Percentiles rank a stretch among this genome's conserved stretches.
Evolutionary conservation across 2,113 vertebrate genomes (phyloP).

Genomic region (Scatophagus argus): DNA sequence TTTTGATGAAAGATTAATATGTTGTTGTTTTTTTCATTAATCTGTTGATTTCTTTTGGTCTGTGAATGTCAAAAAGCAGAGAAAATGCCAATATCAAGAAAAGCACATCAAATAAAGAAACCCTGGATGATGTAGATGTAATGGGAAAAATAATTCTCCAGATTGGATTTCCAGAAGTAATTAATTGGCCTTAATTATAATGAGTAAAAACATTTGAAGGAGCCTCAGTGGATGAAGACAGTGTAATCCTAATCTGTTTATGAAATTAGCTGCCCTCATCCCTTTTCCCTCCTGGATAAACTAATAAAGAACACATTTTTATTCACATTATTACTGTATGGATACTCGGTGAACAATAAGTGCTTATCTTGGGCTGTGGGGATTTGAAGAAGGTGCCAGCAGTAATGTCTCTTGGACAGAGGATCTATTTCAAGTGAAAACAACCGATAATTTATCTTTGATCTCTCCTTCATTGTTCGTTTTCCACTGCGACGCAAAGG

Average conservation of each 20-base stretch:
- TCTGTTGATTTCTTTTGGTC: not conserved
- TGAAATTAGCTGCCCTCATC: constrained; percentile 65
- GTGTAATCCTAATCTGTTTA: constrained; percentile 73
- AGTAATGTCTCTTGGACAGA: constrained; percentile 8
- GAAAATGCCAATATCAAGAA: not conserved
- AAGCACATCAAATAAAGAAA: not conserved
- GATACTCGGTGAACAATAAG: constrained; percentile 20
- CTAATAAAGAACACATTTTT: constrained; percentile 47
- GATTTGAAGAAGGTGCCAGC: constrained; percentile 16
- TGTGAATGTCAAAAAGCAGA: not conserved
- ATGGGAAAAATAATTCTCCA: not conserved
- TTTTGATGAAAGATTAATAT: not conserved
- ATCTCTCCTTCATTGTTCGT: constrained; percentile 32
- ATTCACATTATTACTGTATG: constrained; percentile 10
- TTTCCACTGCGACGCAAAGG: not conserved
- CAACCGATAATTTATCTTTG: constrained; percentile 37
- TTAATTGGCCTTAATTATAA: constrained; percentile 52
- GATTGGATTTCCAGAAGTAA: constrained; percentile 23
- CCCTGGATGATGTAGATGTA: not conserved
- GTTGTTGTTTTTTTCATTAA: not conserved
- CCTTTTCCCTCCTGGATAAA: constrained; percentile 32
- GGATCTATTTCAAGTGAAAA: constrained; percentile 42
- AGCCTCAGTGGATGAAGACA: constrained; percentile 50
- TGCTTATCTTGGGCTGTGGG: not conserved
- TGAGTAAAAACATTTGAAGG: constrained; percentile 36